Evolutionary conservation across 2,888 invertebrate species (phyloP), one percentile per base, ranked within the genome.

Genomic region (Horisme vitalbata): DNA sequence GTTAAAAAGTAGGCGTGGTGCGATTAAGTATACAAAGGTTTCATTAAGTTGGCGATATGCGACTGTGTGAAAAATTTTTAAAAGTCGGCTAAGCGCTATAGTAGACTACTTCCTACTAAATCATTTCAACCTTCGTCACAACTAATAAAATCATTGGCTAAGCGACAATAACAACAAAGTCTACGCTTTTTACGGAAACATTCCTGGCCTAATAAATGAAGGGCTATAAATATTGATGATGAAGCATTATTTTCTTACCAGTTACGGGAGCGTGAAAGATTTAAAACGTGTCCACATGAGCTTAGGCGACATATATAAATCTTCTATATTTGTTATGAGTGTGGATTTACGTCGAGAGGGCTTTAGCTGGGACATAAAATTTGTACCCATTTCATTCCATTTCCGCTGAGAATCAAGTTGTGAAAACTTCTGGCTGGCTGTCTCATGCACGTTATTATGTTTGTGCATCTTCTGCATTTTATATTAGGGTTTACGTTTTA

Each of bases 281-380:
- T 55, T 47, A 56, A 52, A 39, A 35, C 52, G 35, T 50, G 49
- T 53, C 52, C 45, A 47, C 52, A 45, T 31, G 37, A 45, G 47
- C 55, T 49, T 37, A 52, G 20, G 30, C 35, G 48, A 49, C 47
- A 48, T 33, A 41, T 46, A 57, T 55, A 52, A 45, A 55, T 53
- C 53, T 44, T 47, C 49, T 57, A 41, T 52, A 52, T 57, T 55
- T 59, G 60, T 55, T 45, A 55, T 46, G 45, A 41, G 44, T 35
- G 38, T 32, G 52, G 60, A 59, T 57, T 60, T 59, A 60, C 46
- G 51, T 41, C 48, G 38, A 23, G 50, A 34, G 41, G 32, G 55
- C 31, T 47, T 56, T 52, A 41, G 50, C 24, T 41, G 57, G 35
- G 45, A 49, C 52, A 52, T 55, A 50, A 41, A 56, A 56, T 56